Evolutionary conservation across 2,797 vertebrate species (phyloP), one percentile per base, ranked within the genome.

Genomic region (Geotrypetes seraphini): DNA sequence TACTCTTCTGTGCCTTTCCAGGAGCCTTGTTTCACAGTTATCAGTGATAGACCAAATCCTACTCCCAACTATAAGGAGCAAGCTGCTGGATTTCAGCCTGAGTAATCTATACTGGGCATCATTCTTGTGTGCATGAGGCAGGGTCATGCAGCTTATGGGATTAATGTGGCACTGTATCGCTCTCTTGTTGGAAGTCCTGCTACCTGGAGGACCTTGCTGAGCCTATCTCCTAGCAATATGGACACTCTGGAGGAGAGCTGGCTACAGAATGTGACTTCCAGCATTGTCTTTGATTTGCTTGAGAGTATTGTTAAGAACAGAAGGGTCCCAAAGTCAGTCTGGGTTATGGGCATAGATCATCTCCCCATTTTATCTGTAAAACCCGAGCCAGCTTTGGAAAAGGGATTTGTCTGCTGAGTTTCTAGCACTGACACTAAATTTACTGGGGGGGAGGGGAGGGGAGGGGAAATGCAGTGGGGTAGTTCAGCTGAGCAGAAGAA

Each of bases 1-100:
- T n/a, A 50, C 60, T 3, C 22, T 59, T 3, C 6, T 36, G 6
- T 56, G 49, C 12, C 43, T 59, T 18, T 21, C 24, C 5, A 53
- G 30, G n/a, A 24, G 19, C 5, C 9, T 32, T 4, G 23, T 49
- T 4, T 22, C 23, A 7, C 12, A 45, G 14, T 26, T 42, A n/a
- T n/a, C n/a, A 16, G 18, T 28, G 7, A 13, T 13, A 12, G 28
- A 16, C n/a, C 7, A 19, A 12, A 7, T 18, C n/a, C 6, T 9
- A 10, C n/a, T 16, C 25, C 16, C 12, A 2, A 10, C 22, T 10
- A 13, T 22, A 3, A 14, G 5, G 2, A 27, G 31, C 14, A 38
- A n/a, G 4, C 12, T 47, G 12, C n/a, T n/a, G 4, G 25, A 46
- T 5, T 10, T 19, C 25, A 20, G 12, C 6, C 15, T 26, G 2